Evolutionary conservation across 1,140 invertebrate genomes (phyloP).

Genomic region (Zeugodacus cucurbitae): DNA sequence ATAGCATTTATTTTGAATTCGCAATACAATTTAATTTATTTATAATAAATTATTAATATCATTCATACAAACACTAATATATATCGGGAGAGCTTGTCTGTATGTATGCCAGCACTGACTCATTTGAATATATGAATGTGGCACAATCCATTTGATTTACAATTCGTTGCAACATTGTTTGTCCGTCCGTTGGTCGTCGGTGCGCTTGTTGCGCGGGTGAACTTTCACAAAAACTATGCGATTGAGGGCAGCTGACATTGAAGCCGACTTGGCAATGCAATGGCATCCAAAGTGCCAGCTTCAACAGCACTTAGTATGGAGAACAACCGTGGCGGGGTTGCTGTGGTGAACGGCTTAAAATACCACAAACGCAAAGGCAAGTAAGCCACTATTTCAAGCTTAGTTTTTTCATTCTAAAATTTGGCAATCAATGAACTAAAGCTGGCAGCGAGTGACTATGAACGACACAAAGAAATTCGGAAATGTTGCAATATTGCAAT

Average conservation of each 20-base stretch:
- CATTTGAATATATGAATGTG: background rate
- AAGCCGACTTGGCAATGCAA: background rate
- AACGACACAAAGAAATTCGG: background rate
- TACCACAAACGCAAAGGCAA: too few relatives aligned
- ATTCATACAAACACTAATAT: too few relatives aligned
- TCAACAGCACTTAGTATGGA: background rate
- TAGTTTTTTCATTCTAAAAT: too few relatives aligned
- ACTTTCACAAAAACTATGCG: slow-evolving; percentile 28
- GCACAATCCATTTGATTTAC: slow-evolving; percentile 25
- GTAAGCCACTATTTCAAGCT: background rate
- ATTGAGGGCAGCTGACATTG: slow-evolving; percentile 24
- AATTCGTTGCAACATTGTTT: background rate
- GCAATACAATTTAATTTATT: too few relatives aligned
- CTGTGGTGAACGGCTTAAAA: background rate
- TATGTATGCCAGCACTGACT: background rate
- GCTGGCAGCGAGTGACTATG: background rate
- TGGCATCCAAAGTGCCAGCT: background rate
- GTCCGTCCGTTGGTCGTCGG: background rate
- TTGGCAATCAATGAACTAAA: background rate
- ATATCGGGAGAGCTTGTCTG: background rate
- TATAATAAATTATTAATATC: too few relatives aligned
- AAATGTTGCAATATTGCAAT: background rate
- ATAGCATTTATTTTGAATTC: too few relatives aligned
- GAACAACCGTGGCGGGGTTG: background rate
- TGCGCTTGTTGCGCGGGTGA: background rate